A percentile compares a stretch with the other conserved stretches of the same genome.
These are phyloP conservation scores for Cydia splendana DNA, from an alignment of 1,140 invertebrate species.

Conservation along the genomic window DNA sequence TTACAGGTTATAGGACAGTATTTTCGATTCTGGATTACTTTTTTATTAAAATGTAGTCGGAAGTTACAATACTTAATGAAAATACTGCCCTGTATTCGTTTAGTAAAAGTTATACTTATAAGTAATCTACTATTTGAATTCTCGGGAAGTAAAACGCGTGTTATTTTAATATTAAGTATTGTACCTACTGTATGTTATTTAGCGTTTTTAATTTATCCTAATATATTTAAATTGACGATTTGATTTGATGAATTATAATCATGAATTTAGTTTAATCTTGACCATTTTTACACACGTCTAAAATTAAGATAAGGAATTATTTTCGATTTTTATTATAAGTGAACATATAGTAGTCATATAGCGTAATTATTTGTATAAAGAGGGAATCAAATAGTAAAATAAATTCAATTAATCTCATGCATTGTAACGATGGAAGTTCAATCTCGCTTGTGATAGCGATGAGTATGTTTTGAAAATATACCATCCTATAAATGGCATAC, in stretches of 20 bases:
- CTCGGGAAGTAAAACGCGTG: neutral
- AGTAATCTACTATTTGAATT: neutral
- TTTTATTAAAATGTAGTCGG: neutral
- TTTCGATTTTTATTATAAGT: neutral
- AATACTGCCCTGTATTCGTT: neutral
- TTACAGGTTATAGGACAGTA: neutral
- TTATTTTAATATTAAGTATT: neutral
- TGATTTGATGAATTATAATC: neutral
- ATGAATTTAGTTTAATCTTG: neutral
- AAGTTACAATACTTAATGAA: neutral
- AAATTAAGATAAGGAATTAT: neutral
- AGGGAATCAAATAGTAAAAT: constrained; percentile 24
- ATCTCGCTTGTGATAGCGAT: neutral
- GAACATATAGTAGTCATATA: constrained; percentile 21
- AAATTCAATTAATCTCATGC: constrained; percentile 27
- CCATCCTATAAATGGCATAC: neutral
- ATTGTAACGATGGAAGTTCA: constrained; percentile 2
- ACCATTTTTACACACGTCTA: neutral
- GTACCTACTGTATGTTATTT: neutral
- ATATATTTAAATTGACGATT: constrained; percentile 12
- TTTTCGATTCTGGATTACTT: neutral
- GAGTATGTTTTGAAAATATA: constrained; percentile 1
- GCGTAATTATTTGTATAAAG: constrained; percentile 16
- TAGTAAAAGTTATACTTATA: neutral
- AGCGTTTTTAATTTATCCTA: neutral